Evolutionary conservation across 92 coral and sea anemone genomes (phyloP), one percentile per base, ranked within the genome.

Genomic region (Pocillopora grandis): DNA sequence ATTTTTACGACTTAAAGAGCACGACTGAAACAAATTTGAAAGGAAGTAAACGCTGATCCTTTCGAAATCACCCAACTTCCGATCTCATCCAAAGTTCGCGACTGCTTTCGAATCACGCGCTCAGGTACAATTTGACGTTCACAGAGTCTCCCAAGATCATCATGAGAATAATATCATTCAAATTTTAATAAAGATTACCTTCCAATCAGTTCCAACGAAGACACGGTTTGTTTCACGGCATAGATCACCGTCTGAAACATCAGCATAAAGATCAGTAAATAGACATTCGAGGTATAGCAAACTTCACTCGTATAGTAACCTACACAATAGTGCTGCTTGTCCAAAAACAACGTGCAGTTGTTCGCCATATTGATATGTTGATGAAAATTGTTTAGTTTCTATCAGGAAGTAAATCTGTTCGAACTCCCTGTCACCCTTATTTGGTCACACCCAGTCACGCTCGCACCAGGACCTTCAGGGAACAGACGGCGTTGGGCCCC

Each of bases 281-380:
- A 37, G 21, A 56, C 37, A 17, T 33, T 57, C 33, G n/a, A 63
- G 12, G 48, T 62, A 3, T 11, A 12, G 72, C 69, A 48, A 3
- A 2, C 2, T 49, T 31, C 1, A 7, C 36, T 15, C 10, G 12
- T 42, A 27, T 9, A 14, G 5, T 19, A 27, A 83, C 86, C 63
- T 83, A 83, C 86, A 74, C 86, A 83, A 21, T 83, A 83, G 31
- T 83, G 62, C 48, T 83, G 80, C 3, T 64, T 63, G 36, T 83
- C 80, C 74, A 42, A 4, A 23, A 83, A 83, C 37, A 83, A 64
- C 16, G 86, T 73, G 74, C 86, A 83, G 63, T 83, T 83, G 12
- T n/a, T 48, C 21, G 52, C 58, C 86, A 83, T 83, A 52, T 31
- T 74, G 62, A 12, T 42, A 49, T 16, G 62, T 49, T 56, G 16